Conservation (phyloP, 2,113 vertebrate species). For the Pogona vitticeps region DNA sequence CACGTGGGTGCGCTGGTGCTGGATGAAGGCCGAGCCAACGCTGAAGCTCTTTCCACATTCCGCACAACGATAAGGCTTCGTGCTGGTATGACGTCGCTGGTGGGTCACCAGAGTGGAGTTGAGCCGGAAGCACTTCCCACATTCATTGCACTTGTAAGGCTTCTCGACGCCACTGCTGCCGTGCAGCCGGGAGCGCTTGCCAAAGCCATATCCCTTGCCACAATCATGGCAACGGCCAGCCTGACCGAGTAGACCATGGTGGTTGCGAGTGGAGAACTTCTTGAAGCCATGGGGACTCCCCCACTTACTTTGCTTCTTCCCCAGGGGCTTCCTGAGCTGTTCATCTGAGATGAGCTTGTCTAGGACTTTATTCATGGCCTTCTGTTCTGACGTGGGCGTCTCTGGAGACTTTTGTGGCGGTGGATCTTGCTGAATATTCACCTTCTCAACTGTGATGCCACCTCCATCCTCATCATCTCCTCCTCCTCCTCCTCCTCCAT, state of each 20-base stretch:
- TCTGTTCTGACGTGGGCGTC: fast-evolving
- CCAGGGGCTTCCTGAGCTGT: fast-evolving
- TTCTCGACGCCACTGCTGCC: slow-evolving; percentile 27
- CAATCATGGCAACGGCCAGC: slow-evolving; percentile 54
- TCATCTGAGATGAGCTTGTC: not conserved
- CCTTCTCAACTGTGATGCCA: slow-evolving; percentile 1
- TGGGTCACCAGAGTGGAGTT: slow-evolving; percentile 80
- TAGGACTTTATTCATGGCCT: fast-evolving
- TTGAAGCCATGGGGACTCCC: slow-evolving; percentile 18
- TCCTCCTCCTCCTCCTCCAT: not conserved
- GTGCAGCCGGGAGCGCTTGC: slow-evolving; percentile 26
- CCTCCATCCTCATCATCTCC: not conserved
- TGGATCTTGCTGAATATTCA: fast-evolving
- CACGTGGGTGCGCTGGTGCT: slow-evolving; percentile 60
- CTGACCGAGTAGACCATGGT: slow-evolving; percentile 50
- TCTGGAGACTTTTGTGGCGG: not conserved
- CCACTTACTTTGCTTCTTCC: slow-evolving; percentile 12
- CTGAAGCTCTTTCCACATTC: slow-evolving; percentile 54
- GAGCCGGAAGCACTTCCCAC: slow-evolving; percentile 67
- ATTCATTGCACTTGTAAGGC: slow-evolving; percentile 21
- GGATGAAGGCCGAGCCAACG: slow-evolving; percentile 25
- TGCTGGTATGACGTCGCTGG: slow-evolving; percentile 33
- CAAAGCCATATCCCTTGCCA: slow-evolving; percentile 50
- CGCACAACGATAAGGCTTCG: slow-evolving; percentile 44
- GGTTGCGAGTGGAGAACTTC: slow-evolving; percentile 4